A percentile compares a stretch with the other conserved stretches of the same genome.
Conservation (phyloP, 2,797 vertebrate species). For the Bryconaethiops microstoma region DNA sequence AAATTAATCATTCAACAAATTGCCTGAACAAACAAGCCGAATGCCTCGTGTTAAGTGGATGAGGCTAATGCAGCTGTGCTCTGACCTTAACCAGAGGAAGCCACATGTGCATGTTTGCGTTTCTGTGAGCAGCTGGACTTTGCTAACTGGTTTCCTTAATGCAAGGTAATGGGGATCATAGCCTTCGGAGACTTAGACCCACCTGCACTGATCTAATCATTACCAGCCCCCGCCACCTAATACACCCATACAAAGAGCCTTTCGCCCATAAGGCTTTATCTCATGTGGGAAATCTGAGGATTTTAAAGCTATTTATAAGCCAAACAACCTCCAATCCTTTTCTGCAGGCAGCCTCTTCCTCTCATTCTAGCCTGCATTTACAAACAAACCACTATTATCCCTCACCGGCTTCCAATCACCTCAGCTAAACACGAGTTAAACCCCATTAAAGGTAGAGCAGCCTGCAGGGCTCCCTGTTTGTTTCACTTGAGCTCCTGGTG, state of each 20-base stretch:
- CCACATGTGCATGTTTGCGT: not conserved
- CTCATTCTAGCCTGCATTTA: not conserved
- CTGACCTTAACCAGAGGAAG: constrained; percentile 15
- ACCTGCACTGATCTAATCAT: constrained; percentile 62
- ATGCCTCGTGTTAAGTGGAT: not conserved
- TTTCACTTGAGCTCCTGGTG: constrained; percentile 14
- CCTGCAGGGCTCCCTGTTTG: not conserved
- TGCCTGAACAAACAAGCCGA: not conserved
- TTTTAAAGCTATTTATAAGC: not conserved
- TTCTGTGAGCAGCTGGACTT: constrained; percentile 14
- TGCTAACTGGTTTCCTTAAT: constrained; percentile 44
- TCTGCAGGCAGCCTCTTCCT: not conserved
- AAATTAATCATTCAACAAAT: constrained; percentile 16
- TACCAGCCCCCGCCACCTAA: not conserved
- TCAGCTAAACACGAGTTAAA: not conserved
- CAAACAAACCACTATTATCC: constrained; percentile 19
- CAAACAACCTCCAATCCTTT: not conserved
- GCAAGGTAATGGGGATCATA: constrained; percentile 52
- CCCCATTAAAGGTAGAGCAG: not conserved
- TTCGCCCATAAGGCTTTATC: not conserved
- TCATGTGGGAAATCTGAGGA: not conserved
- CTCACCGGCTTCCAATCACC: constrained; percentile 6
- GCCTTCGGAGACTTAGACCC: constrained; percentile 29
- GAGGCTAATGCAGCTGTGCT: constrained; percentile 14
- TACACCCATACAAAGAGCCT: not conserved